phyloP scores from a whole-genome alignment of 2,797 vertebrate species.

The Micromesistius poutassou region DNA sequence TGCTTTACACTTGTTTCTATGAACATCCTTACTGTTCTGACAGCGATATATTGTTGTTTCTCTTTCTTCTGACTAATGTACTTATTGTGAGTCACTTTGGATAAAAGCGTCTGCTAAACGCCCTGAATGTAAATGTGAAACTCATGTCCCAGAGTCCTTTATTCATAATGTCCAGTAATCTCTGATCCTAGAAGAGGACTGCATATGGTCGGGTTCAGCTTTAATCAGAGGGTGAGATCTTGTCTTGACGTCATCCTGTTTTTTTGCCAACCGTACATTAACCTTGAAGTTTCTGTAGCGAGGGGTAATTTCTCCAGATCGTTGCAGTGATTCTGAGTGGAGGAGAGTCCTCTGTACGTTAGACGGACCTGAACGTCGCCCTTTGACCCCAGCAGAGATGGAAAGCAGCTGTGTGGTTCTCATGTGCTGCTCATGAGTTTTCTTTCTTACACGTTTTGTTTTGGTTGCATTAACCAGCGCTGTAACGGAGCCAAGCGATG shows the following conservation, averaged over 20 bases:
- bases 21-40: no score
- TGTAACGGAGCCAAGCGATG: constrained; percentile 31
- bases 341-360: constrained; percentile 2
- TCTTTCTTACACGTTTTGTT: constrained; percentile 25
- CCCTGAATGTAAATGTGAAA: background rate
- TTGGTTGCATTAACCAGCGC: constrained; percentile 31
- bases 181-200: background rate
- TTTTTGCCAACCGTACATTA: background rate
- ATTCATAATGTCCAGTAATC: background rate
- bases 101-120: no score
- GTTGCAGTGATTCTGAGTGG: background rate
- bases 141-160: background rate
- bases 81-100: no score
- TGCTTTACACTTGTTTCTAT: no score
- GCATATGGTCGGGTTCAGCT: background rate
- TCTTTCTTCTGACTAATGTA: no score
- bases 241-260: constrained; percentile 1
- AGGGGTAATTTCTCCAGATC: background rate
- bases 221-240: background rate
- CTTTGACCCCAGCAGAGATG: constrained; percentile 29
- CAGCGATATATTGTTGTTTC: no score
- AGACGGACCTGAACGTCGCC: constrained; percentile 18
- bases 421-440: constrained; percentile 3
- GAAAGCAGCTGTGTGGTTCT: constrained; percentile 36
- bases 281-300: background rate